A percentile compares a stretch with the other conserved stretches of the same genome.
Evolutionary conservation across 2,113 vertebrate species (phyloP).

Genomic region (Penelope pileata): DNA sequence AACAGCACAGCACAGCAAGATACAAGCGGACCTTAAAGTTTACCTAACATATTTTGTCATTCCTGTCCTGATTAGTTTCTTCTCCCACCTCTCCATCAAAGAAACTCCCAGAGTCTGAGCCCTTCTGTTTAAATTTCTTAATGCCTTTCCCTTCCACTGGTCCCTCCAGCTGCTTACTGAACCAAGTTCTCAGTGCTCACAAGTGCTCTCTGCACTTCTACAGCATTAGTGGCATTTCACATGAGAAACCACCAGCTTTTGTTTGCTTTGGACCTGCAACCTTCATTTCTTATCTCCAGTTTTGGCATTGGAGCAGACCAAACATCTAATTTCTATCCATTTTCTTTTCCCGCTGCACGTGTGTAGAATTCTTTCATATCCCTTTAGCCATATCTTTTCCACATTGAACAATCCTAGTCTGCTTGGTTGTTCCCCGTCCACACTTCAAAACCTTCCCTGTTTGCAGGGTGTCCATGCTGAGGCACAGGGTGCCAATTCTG

Average conservation of each 20-base stretch:
- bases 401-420: not conserved
- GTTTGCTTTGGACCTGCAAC: not conserved
- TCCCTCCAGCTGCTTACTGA: not conserved
- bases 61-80: not conserved
- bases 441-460: not conserved
- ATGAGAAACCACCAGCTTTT: not conserved
- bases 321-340: not conserved
- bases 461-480: not conserved
- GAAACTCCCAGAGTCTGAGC: not conserved
- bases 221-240: not conserved
- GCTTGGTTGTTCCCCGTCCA: not conserved
- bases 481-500: not conserved
- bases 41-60: not conserved
- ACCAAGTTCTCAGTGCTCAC: not conserved
- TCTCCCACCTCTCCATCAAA: not conserved
- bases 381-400: not conserved
- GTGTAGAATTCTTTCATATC: not conserved
- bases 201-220: not conserved
- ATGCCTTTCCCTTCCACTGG: not conserved
- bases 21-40: not conserved
- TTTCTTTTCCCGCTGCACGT: accelerated
- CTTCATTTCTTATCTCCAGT: not conserved
- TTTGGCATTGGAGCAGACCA: not conserved
- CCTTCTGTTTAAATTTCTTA: not conserved
- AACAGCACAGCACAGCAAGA: not conserved